Conservation (phyloP, 2,797 vertebrate species). For the Lagorchestes hirsutus region DNA sequence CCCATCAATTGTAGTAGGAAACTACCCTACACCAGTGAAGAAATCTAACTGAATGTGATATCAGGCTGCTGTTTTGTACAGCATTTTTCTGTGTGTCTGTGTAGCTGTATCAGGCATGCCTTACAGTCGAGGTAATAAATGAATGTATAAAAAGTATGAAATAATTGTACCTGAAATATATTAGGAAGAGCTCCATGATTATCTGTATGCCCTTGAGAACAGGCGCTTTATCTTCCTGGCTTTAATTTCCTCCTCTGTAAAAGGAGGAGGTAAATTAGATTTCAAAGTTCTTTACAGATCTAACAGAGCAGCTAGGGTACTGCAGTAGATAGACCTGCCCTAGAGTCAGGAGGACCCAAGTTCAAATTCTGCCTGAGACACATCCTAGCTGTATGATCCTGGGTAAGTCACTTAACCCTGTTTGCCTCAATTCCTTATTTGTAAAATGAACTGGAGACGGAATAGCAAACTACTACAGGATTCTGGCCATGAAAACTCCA, state of each 20-base stretch:
- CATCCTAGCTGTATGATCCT: not conserved
- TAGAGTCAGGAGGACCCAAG: not conserved
- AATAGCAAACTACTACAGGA: not conserved
- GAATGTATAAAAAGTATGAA: not conserved
- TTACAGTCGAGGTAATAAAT: not conserved
- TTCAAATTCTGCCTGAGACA: not conserved
- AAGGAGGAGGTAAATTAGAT: not conserved
- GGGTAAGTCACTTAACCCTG: no score
- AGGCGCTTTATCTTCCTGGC: not conserved
- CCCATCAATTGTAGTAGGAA: not conserved
- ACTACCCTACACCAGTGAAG: not conserved
- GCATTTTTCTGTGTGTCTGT: not conserved
- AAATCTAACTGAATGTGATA: not conserved
- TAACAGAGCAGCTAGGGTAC: not conserved
- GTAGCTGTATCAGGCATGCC: not conserved
- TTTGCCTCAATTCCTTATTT: not conserved
- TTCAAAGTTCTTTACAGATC: not conserved
- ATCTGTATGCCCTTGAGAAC: not conserved
- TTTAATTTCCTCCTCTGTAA: not conserved
- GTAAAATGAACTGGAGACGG: not conserved
- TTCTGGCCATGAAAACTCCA: not conserved
- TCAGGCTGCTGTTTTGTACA: not conserved
- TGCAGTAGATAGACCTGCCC: not conserved
- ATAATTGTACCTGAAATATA: not conserved
- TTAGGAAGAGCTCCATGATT: not conserved